Evolutionary conservation across 2,888 invertebrate genomes (phyloP).

Genomic region (Automeris io): DNA sequence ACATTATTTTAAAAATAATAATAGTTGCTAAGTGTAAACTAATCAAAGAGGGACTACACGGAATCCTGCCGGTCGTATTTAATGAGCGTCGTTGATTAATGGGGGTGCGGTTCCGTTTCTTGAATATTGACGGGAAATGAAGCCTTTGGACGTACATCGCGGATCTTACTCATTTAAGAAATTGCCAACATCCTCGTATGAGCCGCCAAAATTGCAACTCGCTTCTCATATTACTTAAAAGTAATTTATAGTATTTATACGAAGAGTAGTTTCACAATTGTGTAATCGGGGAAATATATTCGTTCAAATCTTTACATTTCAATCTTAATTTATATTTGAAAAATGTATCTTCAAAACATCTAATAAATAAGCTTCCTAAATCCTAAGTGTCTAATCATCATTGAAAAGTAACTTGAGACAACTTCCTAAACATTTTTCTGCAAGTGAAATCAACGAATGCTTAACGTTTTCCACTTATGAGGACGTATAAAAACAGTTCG

Average conservation of each 20-base stretch:
- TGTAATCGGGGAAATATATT: conserved; percentile 29
- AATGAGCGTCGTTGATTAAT: conserved; percentile 37
- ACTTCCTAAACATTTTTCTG: conserved; percentile 25
- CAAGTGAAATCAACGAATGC: conserved; percentile 27
- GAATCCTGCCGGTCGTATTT: conserved; percentile 32
- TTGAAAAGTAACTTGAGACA: conserved; percentile 18
- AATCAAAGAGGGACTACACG: conserved; percentile 13
- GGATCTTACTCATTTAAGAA: conserved; percentile 16
- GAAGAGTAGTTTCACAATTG: conserved; percentile 23
- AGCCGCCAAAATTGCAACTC: background rate
- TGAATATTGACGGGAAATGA: conserved; percentile 32
- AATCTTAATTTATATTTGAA: too few relatives aligned
- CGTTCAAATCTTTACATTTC: too few relatives aligned
- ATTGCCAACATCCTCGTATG: conserved; percentile 22
- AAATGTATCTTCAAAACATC: too few relatives aligned
- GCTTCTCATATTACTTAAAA: conserved; percentile 1
- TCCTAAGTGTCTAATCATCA: too few relatives aligned
- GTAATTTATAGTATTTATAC: conserved; percentile 4
- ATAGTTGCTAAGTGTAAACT: too few relatives aligned
- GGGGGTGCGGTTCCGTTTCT: conserved; percentile 18
- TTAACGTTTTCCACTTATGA: conserved; percentile 5
- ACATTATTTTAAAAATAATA: too few relatives aligned
- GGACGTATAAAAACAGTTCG: conserved; percentile 13
- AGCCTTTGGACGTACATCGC: conserved; percentile 16
- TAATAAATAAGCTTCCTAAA: too few relatives aligned